Percentiles rank a stretch among this genome's conserved stretches.
These are phyloP conservation scores for Cyrtodaria siliqua DNA, from an alignment of 2,888 invertebrate genomes.

Conservation along the genomic window DNA sequence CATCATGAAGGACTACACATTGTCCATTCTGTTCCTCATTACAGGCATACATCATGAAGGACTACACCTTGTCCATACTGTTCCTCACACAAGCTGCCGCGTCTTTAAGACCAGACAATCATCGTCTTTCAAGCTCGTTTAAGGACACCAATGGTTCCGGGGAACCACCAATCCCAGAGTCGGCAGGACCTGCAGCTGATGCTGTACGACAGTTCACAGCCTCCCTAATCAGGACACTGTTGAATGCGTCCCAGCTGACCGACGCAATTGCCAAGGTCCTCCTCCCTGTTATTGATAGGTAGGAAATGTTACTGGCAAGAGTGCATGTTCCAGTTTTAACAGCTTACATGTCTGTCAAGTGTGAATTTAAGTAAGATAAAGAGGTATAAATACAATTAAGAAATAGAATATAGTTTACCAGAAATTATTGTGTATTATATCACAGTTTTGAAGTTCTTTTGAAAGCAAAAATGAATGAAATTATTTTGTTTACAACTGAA, in stretches of 20 bases:
- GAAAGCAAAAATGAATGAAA: too few species aligned
- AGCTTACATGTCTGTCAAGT: too few species aligned
- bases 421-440: too few species aligned
- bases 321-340: too few species aligned
- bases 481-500: too few species aligned
- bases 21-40: too few species aligned
- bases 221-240: slow-evolving; percentile 67
- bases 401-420: too few species aligned
- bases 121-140: background rate
- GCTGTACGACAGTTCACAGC: slow-evolving; percentile 48
- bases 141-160: background rate
- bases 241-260: slow-evolving; percentile 73
- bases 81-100: slow-evolving; percentile 75
- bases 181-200: background rate
- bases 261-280: slow-evolving; percentile 80
- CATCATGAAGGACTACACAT: too few species aligned
- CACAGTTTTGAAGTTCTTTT: too few species aligned
- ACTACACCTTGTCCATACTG: slow-evolving; percentile 82
- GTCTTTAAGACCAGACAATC: background rate
- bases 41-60: slow-evolving; percentile 84
- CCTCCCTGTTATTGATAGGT: slow-evolving; percentile 83
- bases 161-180: background rate
- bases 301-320: slow-evolving; percentile 5
- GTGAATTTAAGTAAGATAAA: too few species aligned
- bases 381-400: too few species aligned